These are phyloP conservation scores for Equus quagga DNA, from an alignment of 2,113 vertebrate species.

Conservation along the genomic window DNA sequence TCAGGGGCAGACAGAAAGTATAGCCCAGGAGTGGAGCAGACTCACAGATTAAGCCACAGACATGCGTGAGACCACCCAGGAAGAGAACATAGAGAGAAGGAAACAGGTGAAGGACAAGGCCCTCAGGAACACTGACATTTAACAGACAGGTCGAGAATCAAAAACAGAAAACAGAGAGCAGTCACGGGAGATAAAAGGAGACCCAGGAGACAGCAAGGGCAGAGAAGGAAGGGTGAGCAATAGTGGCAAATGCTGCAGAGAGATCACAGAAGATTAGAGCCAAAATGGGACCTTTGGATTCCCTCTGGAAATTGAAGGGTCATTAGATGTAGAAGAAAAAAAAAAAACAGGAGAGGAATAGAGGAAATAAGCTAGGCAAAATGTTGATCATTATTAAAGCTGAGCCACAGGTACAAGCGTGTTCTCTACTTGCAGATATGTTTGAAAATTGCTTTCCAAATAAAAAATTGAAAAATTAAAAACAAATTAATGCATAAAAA, in stretches of 20 bases:
- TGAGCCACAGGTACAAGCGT: neutral
- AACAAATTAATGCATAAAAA: neutral
- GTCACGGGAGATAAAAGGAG: neutral
- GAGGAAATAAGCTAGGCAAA: neutral
- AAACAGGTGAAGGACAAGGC: neutral
- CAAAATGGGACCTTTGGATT: neutral
- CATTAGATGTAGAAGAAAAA: neutral
- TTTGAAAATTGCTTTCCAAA: neutral
- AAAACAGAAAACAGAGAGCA: neutral
- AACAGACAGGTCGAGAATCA: neutral
- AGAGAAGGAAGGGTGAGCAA: neutral
- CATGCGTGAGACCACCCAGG: neutral
- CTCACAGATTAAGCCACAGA: neutral
- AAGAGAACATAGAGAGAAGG: neutral
- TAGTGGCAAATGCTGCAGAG: too few relatives aligned
- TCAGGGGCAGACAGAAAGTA: neutral
- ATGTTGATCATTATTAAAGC: neutral
- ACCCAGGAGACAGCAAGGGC: neutral
- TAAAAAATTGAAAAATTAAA: constrained; percentile 16
- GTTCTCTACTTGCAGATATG: neutral
- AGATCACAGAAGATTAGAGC: neutral
- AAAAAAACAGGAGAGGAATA: neutral
- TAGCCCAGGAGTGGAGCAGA: neutral
- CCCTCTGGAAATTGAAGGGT: constrained; percentile 31
- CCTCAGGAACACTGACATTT: neutral